A percentile compares a stretch with the other conserved stretches of the same genome.
Conservation (phyloP, 2,888 invertebrate genomes). For the Diplolepis rosae region DNA sequence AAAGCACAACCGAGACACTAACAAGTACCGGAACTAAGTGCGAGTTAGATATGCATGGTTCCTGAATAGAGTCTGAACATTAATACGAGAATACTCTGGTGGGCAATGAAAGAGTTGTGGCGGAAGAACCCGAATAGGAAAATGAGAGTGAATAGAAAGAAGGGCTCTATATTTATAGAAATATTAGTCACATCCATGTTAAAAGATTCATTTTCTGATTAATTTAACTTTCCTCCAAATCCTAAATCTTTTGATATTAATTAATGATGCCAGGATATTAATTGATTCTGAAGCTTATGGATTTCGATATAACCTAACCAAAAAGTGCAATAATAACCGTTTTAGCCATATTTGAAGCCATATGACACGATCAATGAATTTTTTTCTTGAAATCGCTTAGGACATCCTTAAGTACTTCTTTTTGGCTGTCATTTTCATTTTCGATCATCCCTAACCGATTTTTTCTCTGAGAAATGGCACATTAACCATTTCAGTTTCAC, state of each 20-base stretch:
- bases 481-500: too few relatives aligned
- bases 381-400: background rate
- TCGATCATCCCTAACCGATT: too few relatives aligned
- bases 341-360: too few relatives aligned
- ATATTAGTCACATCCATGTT: constrained; percentile 4
- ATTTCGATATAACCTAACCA: too few relatives aligned
- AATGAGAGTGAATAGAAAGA: background rate
- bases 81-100: constrained; percentile 65
- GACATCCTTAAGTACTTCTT: too few relatives aligned
- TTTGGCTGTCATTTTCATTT: too few relatives aligned
- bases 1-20: constrained; percentile 15
- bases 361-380: background rate
- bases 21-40: constrained; percentile 24
- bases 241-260: background rate
- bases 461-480: too few relatives aligned
- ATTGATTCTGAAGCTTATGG: background rate
- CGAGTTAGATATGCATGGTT: constrained; percentile 68
- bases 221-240: background rate
- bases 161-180: background rate
- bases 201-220: constrained; percentile 4
- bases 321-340: too few relatives aligned
- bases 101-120: constrained; percentile 23
- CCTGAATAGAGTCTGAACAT: constrained; percentile 66
- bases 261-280: too few relatives aligned
- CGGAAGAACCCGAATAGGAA: background rate